Evolutionary conservation across 2,113 vertebrate species (phyloP).

Genomic region (Meriones unguiculatus): DNA sequence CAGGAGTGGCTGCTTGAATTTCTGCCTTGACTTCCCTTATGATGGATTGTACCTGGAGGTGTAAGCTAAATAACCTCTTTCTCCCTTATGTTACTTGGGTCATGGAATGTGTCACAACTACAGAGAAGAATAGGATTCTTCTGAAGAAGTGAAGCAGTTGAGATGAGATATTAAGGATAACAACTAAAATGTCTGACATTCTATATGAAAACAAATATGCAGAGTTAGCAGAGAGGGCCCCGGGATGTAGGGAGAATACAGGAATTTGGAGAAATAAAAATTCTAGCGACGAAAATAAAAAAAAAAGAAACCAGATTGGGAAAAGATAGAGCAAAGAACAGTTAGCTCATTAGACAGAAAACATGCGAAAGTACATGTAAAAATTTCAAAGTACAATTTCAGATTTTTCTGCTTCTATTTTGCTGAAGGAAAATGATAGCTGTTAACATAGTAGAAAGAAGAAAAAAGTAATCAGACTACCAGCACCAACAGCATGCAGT

Average conservation of each 20-base stretch:
- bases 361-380: conserved; percentile 46
- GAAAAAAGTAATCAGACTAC: not conserved
- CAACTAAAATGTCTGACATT: not conserved
- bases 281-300: not conserved
- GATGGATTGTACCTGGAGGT: not conserved
- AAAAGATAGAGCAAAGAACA: conserved; percentile 1
- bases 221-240: not conserved
- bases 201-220: conserved; percentile 48
- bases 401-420: not conserved
- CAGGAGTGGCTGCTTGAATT: not conserved
- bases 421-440: not conserved
- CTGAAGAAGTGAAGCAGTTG: not conserved
- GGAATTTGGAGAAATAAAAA: conserved; percentile 10
- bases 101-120: not conserved
- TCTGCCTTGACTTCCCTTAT: not conserved
- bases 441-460: not conserved
- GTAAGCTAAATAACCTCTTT: not conserved
- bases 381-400: conserved; percentile 54
- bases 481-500: not conserved
- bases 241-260: conserved; percentile 41
- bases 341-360: not conserved
- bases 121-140: not conserved
- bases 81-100: not conserved
- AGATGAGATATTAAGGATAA: conserved; percentile 16
- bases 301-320: conserved; percentile 50